phyloP scores from a whole-genome alignment of 2,113 vertebrate genomes.

The Bolborhynchus lineola region DNA sequence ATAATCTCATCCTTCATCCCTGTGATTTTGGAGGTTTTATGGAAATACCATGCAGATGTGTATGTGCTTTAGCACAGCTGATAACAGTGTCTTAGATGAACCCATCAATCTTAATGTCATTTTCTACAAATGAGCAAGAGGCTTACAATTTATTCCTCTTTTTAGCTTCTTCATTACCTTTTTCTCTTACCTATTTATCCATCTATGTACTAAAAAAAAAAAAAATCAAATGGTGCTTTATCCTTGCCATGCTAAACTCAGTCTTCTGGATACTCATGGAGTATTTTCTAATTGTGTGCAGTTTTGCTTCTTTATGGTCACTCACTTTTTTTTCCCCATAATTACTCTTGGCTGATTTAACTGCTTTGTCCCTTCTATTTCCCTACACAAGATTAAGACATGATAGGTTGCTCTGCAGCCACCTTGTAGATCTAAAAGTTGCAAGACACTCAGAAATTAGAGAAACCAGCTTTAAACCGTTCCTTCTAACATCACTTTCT shows the following conservation, averaged over 20 bases:
- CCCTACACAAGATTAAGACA: neutral
- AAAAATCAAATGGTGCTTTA: neutral
- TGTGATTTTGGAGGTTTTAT: conserved; percentile 53
- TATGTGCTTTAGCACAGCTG: conserved; percentile 8
- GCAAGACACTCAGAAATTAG: neutral
- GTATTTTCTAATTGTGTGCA: neutral
- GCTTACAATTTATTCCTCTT: conserved; percentile 18
- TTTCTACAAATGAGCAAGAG: conserved; percentile 55
- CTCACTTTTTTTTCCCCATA: neutral
- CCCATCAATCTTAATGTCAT: conserved; percentile 57
- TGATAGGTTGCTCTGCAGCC: neutral
- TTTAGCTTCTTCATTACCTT: conserved; percentile 40
- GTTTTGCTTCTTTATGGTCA: neutral
- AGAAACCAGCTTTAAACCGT: neutral
- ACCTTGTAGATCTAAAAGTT: neutral
- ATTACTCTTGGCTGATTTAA: neutral
- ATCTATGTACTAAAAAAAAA: neutral
- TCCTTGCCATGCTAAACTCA: neutral
- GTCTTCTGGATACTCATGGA: neutral
- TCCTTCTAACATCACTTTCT: neutral
- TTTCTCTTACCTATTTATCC: neutral
- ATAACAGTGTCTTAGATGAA: conserved; percentile 28
- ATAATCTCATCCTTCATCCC: conserved; percentile 53
- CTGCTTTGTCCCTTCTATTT: neutral
- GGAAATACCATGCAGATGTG: conserved; percentile 56